Conservation (phyloP, 2,888 invertebrate genomes). For the Drosophila nr. perissopoda region DNA sequence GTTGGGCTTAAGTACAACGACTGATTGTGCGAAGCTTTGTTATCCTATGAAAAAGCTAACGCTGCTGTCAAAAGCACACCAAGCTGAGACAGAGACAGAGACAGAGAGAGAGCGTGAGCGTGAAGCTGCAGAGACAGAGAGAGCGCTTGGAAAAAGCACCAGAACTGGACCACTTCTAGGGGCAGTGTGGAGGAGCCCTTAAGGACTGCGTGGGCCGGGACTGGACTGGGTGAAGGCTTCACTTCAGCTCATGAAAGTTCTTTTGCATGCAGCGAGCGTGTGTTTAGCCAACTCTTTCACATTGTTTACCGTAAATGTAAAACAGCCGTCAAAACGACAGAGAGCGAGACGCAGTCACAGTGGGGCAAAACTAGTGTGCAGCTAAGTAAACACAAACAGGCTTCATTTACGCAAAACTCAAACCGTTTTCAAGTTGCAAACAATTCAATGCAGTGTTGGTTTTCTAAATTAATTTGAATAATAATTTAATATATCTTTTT, state of each 20-base stretch:
- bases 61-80: slow-evolving; percentile 53
- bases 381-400: not conserved
- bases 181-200: not conserved
- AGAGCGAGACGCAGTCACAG: slow-evolving; percentile 25
- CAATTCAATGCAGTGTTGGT: not conserved
- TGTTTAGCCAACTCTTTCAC: slow-evolving; percentile 70
- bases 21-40: slow-evolving; percentile 77
- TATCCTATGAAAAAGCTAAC: slow-evolving; percentile 74
- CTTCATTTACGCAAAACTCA: not conserved
- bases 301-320: slow-evolving; percentile 64
- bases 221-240: slow-evolving; percentile 2
- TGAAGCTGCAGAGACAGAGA: slow-evolving; percentile 15
- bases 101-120: slow-evolving; percentile 17
- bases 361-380: slow-evolving; percentile 16
- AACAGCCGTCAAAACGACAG: slow-evolving; percentile 42
- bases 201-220: not conserved
- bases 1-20: slow-evolving; percentile 76
- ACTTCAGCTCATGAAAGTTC: slow-evolving; percentile 58
- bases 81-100: not conserved
- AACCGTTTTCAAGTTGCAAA: not conserved
- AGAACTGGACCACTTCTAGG: slow-evolving; percentile 40
- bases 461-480: not conserved
- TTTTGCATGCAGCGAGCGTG: slow-evolving; percentile 63
- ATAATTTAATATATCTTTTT: not conserved
- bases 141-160: slow-evolving; percentile 9